Evolutionary conservation across 2,888 invertebrate species (phyloP).

Genomic region (Pyrrhosoma nymphula): DNA sequence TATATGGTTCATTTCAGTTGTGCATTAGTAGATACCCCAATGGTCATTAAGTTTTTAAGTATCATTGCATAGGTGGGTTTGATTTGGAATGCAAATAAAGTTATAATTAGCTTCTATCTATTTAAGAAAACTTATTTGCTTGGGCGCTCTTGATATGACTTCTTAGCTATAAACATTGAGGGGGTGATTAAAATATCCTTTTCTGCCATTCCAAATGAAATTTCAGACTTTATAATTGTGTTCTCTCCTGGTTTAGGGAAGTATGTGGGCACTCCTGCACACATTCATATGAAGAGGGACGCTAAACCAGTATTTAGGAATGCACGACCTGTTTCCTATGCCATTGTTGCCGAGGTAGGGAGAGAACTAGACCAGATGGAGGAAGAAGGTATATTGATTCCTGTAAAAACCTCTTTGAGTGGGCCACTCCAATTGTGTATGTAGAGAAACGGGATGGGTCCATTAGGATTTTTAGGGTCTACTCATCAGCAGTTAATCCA

Average conservation of each 20-base stretch:
- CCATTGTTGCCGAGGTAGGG: not conserved
- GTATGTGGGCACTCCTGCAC: not conserved
- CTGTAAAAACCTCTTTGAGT: not conserved
- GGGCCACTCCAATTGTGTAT: not conserved
- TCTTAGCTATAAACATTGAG: too few species aligned
- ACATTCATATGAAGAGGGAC: not conserved
- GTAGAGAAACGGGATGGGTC: not conserved
- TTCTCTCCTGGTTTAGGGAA: not conserved
- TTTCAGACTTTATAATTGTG: too few species aligned
- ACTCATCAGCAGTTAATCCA: not conserved
- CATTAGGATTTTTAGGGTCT: not conserved
- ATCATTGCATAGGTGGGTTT: too few species aligned
- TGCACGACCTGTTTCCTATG: not conserved
- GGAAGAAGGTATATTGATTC: not conserved
- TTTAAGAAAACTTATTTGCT: too few species aligned
- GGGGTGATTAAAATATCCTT: too few species aligned
- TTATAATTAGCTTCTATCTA: too few species aligned
- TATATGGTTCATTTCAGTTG: too few species aligned
- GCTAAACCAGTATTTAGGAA: not conserved
- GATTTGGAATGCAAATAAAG: too few species aligned
- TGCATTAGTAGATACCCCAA: too few species aligned
- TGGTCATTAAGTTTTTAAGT: too few species aligned
- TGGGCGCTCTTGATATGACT: too few species aligned
- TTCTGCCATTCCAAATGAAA: too few species aligned
- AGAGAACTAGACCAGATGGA: not conserved